Evolutionary conservation across 2,888 invertebrate species (phyloP).

Genomic region (Lomographa bimaculata): DNA sequence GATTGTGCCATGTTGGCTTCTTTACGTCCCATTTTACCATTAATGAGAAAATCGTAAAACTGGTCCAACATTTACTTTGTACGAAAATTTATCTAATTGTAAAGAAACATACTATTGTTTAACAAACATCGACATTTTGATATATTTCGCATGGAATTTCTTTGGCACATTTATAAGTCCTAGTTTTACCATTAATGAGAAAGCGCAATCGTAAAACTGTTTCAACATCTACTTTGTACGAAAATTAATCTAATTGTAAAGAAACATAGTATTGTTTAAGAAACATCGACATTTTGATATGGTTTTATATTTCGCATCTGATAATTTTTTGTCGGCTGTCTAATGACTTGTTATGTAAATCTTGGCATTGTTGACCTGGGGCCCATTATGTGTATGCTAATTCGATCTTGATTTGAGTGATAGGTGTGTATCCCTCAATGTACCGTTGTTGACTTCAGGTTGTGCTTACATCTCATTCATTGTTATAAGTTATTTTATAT

Average conservation of each 20-base stretch:
- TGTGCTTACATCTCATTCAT: conserved; percentile 18
- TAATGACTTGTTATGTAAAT: conserved; percentile 28
- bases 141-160: too few species aligned
- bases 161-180: too few species aligned
- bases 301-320: conserved; percentile 14
- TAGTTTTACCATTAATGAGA: too few species aligned
- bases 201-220: too few species aligned
- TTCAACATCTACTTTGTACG: too few species aligned
- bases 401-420: conserved; percentile 39
- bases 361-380: conserved; percentile 36
- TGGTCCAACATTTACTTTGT: too few species aligned
- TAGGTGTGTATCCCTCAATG: conserved; percentile 31
- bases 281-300: conserved; percentile 8
- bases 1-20: too few species aligned
- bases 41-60: too few species aligned
- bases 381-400: conserved; percentile 45
- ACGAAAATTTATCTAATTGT: background rate
- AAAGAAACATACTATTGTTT: conserved; percentile 1
- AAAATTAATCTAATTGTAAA: background rate
- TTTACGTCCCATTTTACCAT: too few species aligned
- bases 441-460: conserved; percentile 27
- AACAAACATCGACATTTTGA: conserved; percentile 10
- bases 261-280: conserved; percentile 2
- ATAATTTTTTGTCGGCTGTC: conserved; percentile 30
- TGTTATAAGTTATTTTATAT: conserved; percentile 4